Percentiles rank a stretch among this genome's conserved stretches.
These are phyloP conservation scores for Machimus atricapillus DNA, from an alignment of 2,888 invertebrate genomes.

Conservation along the genomic window DNA sequence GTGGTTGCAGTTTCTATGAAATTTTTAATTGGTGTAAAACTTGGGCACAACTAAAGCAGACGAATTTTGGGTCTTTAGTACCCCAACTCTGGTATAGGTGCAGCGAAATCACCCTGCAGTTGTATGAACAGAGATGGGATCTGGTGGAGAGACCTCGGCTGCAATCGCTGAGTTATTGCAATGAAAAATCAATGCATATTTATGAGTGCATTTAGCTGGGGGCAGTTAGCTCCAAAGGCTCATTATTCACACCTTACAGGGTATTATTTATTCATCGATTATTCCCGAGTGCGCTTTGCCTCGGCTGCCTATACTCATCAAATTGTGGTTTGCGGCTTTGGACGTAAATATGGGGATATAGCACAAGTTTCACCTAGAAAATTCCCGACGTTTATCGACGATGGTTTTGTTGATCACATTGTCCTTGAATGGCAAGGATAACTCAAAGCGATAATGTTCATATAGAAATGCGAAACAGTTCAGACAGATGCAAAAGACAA, in stretches of 20 bases:
- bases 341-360: not conserved
- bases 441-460: not conserved
- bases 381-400: not conserved
- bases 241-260: constrained; percentile 35
- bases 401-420: not conserved
- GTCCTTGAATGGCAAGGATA: constrained; percentile 1
- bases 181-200: constrained; percentile 33
- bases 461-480: not conserved
- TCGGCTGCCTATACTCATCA: not conserved
- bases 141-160: not conserved
- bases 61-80: not conserved
- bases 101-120: not conserved
- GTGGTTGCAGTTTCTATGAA: not conserved
- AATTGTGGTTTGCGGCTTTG: not conserved
- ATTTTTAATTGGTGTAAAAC: not conserved
- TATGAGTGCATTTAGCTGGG: constrained; percentile 30
- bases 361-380: not conserved
- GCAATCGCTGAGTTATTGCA: constrained; percentile 5
- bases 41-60: not conserved
- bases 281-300: constrained; percentile 4
- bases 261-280: constrained; percentile 35
- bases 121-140: not conserved
- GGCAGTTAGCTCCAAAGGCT: not conserved
- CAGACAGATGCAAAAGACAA: not conserved
- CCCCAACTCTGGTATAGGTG: not conserved